A percentile compares a stretch with the other conserved stretches of the same genome.
phyloP scores from a whole-genome alignment of 2,113 vertebrate species.

The Pleuronectes platessa region DNA sequence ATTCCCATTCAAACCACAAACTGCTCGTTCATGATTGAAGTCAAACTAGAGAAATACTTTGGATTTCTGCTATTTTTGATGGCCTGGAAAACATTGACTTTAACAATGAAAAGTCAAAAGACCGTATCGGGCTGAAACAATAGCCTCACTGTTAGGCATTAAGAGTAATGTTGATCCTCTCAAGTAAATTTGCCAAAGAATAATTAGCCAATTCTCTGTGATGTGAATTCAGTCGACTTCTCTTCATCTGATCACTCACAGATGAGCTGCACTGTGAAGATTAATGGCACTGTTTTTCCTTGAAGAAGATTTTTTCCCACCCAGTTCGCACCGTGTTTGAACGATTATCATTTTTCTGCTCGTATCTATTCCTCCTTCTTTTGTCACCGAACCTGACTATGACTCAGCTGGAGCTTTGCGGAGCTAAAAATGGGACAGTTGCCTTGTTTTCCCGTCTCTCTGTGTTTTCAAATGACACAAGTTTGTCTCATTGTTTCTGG shows the following conservation, averaged over 20 bases:
- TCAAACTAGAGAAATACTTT: slow-evolving; percentile 32
- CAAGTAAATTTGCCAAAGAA: slow-evolving; percentile 3
- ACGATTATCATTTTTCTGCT: slow-evolving; percentile 55
- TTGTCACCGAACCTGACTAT: slow-evolving; percentile 60
- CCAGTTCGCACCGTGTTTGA: slow-evolving; percentile 43
- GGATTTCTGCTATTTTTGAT: slow-evolving; percentile 45
- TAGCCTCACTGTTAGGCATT: slow-evolving; percentile 10
- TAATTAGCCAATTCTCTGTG: background rate
- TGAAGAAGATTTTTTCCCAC: slow-evolving; percentile 4
- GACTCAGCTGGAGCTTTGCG: slow-evolving; percentile 73
- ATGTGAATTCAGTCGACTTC: slow-evolving; percentile 24
- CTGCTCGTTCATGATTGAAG: slow-evolving; percentile 16
- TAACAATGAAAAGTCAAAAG: slow-evolving; percentile 25
- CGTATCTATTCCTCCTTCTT: slow-evolving; percentile 55
- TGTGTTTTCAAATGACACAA: slow-evolving; percentile 64
- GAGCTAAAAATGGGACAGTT: slow-evolving; percentile 75
- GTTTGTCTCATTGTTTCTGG: slow-evolving; percentile 72
- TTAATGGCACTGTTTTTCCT: slow-evolving; percentile 32
- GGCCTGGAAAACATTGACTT: slow-evolving; percentile 40
- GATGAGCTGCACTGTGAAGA: slow-evolving; percentile 30
- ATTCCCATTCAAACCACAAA: slow-evolving; percentile 40
- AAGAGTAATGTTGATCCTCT: slow-evolving; percentile 1
- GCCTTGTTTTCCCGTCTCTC: slow-evolving; percentile 41
- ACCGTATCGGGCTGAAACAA: slow-evolving; percentile 30
- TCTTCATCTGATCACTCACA: slow-evolving; percentile 23